Conservation (phyloP, 2,797 vertebrate genomes). For the Masticophis lateralis region DNA sequence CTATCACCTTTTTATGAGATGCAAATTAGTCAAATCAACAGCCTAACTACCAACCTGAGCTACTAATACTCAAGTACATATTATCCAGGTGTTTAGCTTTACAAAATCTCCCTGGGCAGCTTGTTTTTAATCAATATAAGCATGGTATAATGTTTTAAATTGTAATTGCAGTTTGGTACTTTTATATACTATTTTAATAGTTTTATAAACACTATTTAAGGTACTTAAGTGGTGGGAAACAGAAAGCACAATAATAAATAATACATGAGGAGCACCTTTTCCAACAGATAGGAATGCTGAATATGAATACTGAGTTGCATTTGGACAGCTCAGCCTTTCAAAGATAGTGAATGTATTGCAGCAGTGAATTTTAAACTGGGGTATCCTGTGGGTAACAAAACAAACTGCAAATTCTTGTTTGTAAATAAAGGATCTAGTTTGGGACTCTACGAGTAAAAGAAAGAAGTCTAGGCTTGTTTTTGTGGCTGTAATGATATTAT, state of each 20-base stretch:
- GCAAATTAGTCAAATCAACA: too few relatives aligned
- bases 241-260: background rate
- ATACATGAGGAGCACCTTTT: background rate
- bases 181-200: background rate
- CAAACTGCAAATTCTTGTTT: background rate
- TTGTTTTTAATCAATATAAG: background rate
- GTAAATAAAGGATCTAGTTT: background rate
- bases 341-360: background rate
- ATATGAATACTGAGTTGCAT: background rate
- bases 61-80: background rate
- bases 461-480: background rate
- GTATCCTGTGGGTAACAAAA: background rate
- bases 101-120: background rate
- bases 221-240: background rate
- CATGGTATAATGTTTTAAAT: background rate
- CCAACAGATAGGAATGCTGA: background rate
- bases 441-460: background rate
- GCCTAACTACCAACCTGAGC: too few relatives aligned
- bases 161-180: background rate
- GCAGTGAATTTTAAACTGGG: background rate
- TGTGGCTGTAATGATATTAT: background rate
- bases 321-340: background rate
- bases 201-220: background rate
- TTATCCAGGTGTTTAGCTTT: background rate
- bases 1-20: too few relatives aligned